Conservation (phyloP, 1,140 invertebrate genomes). For the Eueides isabella region DNA sequence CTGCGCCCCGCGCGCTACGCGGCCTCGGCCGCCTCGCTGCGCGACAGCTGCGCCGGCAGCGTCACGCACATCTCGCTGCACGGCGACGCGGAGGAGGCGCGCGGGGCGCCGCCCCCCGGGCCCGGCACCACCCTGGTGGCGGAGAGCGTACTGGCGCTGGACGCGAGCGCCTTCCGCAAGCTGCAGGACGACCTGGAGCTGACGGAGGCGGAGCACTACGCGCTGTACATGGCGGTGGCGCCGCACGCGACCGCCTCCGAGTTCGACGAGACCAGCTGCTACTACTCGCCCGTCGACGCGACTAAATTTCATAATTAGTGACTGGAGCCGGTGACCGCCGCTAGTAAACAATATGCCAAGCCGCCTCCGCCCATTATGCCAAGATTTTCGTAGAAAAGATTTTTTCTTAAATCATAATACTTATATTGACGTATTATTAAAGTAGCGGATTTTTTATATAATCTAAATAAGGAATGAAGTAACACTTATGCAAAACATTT, state of each 20-base stretch:
- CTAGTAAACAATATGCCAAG: no score
- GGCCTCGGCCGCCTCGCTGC: slow-evolving; percentile 71
- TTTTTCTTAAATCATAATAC: no score
- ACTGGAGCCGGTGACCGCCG: background rate
- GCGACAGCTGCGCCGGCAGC: slow-evolving; percentile 77
- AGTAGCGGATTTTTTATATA: no score
- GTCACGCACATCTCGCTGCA: slow-evolving; percentile 85
- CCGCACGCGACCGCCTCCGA: slow-evolving; percentile 92
- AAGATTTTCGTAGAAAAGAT: background rate
- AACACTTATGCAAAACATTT: no score
- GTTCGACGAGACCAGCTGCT: slow-evolving; percentile 93
- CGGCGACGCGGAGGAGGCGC: slow-evolving; percentile 72
- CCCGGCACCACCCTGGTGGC: slow-evolving; percentile 74
- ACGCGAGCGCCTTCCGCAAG: slow-evolving; percentile 70
- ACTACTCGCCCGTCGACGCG: slow-evolving; percentile 92
- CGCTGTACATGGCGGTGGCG: slow-evolving; percentile 91
- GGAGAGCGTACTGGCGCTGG: slow-evolving; percentile 76
- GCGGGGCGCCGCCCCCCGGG: slow-evolving; percentile 53
- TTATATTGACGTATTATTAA: no score
- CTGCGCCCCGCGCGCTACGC: slow-evolving; percentile 76
- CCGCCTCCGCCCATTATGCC: background rate
- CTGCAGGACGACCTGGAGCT: slow-evolving; percentile 83
- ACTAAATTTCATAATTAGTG: slow-evolving; percentile 83
- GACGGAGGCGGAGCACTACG: slow-evolving; percentile 93
- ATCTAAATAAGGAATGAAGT: no score